Conservation (phyloP, 2,113 vertebrate species). For the Paracanthobrama guichenoti region DNA sequence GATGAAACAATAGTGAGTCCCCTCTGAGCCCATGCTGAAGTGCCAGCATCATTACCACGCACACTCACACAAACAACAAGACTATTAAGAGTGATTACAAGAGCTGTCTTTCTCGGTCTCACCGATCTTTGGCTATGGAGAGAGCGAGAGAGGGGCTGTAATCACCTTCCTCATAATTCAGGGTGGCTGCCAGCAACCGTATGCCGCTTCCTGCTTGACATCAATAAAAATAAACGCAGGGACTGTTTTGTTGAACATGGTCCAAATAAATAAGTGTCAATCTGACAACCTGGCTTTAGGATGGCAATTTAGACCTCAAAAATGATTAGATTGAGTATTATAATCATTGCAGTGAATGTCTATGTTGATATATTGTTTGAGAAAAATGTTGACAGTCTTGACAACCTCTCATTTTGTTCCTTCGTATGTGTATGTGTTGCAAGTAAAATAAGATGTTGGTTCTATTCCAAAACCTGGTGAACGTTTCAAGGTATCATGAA, state of each 20-base stretch:
- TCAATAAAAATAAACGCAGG: conserved; percentile 49
- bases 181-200: conserved; percentile 37
- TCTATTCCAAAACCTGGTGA: background rate
- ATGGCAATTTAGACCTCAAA: conserved; percentile 4
- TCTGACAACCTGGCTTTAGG: conserved; percentile 19
- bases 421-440: background rate
- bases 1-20: conserved; percentile 43
- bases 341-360: background rate
- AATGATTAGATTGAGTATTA: conserved; percentile 18
- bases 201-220: conserved; percentile 32
- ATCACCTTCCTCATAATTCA: conserved; percentile 53
- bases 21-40: conserved; percentile 42
- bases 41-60: conserved; percentile 59
- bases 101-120: conserved; percentile 52
- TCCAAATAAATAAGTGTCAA: conserved; percentile 44
- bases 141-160: conserved; percentile 18
- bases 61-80: conserved; percentile 56
- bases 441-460: background rate
- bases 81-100: conserved; percentile 62
- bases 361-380: conserved; percentile 20
- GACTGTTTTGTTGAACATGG: conserved; percentile 33
- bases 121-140: conserved; percentile 48
- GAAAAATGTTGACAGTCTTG: conserved; percentile 3
- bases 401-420: background rate
- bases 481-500: background rate